These are phyloP conservation scores for Alcis repandata DNA, from an alignment of 2,888 invertebrate genomes.

Conservation along the genomic window DNA sequence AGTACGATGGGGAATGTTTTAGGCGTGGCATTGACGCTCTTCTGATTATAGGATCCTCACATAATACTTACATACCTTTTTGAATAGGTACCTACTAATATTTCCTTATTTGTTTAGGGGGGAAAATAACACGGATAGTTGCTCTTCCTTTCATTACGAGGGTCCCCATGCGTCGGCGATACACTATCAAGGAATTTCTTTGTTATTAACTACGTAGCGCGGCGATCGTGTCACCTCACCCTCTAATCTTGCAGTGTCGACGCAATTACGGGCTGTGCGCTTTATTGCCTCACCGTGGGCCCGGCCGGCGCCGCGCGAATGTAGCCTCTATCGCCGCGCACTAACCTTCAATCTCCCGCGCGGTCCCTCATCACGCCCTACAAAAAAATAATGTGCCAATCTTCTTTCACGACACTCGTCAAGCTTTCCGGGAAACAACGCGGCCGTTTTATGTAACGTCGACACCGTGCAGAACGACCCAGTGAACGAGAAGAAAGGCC, in stretches of 20 bases:
- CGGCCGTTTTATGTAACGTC: conserved; percentile 24
- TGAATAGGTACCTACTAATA: neutral
- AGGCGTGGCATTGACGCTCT: conserved; percentile 1
- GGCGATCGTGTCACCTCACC: conserved; percentile 41
- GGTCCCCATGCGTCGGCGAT: neutral
- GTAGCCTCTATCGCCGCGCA: conserved; percentile 18
- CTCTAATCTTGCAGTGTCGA: conserved; percentile 47
- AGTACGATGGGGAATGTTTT: no score
- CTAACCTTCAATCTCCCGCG: conserved; percentile 30
- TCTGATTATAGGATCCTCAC: neutral
- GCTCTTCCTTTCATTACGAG: neutral
- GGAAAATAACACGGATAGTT: neutral
- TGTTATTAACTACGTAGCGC: conserved; percentile 41
- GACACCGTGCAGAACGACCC: conserved; percentile 22
- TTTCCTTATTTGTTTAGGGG: neutral
- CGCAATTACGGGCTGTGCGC: conserved; percentile 44
- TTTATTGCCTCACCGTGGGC: conserved; percentile 44
- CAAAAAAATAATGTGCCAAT: conserved; percentile 34
- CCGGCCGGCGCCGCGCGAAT: conserved; percentile 21
- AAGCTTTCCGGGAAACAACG: conserved; percentile 25
- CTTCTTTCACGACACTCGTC: conserved; percentile 32
- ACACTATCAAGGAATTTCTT: conserved; percentile 23
- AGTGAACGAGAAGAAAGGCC: conserved; percentile 37
- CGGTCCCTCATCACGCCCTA: conserved; percentile 32
- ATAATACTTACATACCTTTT: neutral